A percentile compares a stretch with the other conserved stretches of the same genome.
phyloP scores from a whole-genome alignment of 2,797 vertebrate genomes.

The Oophaga sylvatica region DNA sequence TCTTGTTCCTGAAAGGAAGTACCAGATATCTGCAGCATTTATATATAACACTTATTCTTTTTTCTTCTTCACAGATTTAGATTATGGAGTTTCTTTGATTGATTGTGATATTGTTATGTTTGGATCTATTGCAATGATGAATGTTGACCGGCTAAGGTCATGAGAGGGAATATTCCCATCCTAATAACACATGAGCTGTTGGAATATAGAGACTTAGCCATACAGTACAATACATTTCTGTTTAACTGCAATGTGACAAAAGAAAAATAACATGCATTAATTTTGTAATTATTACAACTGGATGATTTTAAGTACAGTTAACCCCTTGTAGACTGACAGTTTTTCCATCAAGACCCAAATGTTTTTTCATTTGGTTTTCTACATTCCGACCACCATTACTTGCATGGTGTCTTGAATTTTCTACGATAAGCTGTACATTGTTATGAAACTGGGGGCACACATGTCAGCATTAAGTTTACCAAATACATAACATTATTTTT shows the following conservation, averaged over 20 bases:
- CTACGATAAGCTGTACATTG: not conserved
- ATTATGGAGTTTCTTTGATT: conserved; percentile 3
- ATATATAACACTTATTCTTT: conserved; percentile 40
- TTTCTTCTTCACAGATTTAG: conserved; percentile 31
- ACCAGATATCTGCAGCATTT: conserved; percentile 40
- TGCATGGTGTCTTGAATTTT: not conserved
- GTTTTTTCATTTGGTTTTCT: too few species aligned
- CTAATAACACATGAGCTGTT: not conserved
- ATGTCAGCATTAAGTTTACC: too few species aligned
- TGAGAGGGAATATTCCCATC: not conserved
- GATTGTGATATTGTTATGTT: conserved; percentile 40
- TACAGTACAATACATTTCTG: not conserved
- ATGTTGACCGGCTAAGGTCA: conserved; percentile 16
- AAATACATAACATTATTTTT: too few species aligned
- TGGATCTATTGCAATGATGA: conserved; percentile 7
- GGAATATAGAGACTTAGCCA: not conserved
- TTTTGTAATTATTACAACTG: not conserved
- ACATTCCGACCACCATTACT: not conserved
- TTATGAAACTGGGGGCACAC: not conserved
- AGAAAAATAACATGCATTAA: not conserved
- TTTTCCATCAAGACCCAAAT: too few species aligned
- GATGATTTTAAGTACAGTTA: not conserved
- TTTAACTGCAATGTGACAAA: not conserved
- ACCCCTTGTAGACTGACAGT: too few species aligned
- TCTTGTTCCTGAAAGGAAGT: conserved; percentile 55